Percentiles rank a stretch among this genome's conserved stretches.
Conservation (phyloP, 2,113 vertebrate species). For the Apodemus sylvaticus region DNA sequence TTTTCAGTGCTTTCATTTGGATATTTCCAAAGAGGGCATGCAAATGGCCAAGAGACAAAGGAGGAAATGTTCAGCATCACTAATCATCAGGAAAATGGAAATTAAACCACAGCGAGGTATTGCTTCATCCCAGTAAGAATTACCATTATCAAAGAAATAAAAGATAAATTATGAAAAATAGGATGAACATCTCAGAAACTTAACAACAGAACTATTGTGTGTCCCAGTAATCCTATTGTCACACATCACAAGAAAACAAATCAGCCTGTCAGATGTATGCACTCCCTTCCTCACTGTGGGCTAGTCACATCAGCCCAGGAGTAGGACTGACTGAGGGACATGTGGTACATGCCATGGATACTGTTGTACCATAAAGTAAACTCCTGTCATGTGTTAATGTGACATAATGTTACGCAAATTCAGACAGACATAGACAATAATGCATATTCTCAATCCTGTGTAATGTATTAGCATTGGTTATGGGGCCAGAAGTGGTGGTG, state of each 20-base stretch:
- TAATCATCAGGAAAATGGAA: not conserved
- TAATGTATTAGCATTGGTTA: not conserved
- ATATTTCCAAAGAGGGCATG: not conserved
- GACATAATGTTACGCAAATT: not conserved
- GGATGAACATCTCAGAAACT: not conserved
- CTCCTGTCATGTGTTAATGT: not conserved
- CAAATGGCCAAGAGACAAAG: not conserved
- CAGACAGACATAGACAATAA: not conserved
- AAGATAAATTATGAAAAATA: not conserved
- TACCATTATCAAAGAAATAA: not conserved
- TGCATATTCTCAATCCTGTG: not conserved
- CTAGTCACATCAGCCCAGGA: not conserved
- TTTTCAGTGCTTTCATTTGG: constrained; percentile 40
- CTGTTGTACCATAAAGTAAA: not conserved
- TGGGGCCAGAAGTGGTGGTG: not conserved
- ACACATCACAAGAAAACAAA: not conserved
- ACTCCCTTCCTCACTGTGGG: not conserved
- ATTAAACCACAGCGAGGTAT: not conserved
- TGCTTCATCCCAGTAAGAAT: not conserved
- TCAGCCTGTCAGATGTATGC: not conserved
- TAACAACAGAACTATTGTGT: not conserved
- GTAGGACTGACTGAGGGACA: not conserved
- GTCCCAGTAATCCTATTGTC: not conserved
- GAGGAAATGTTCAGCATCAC: not conserved
- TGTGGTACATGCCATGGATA: not conserved